Evolutionary conservation across 2,888 invertebrate species (phyloP), one percentile per base, ranked within the genome.

Genomic region (Rapana venosa): DNA sequence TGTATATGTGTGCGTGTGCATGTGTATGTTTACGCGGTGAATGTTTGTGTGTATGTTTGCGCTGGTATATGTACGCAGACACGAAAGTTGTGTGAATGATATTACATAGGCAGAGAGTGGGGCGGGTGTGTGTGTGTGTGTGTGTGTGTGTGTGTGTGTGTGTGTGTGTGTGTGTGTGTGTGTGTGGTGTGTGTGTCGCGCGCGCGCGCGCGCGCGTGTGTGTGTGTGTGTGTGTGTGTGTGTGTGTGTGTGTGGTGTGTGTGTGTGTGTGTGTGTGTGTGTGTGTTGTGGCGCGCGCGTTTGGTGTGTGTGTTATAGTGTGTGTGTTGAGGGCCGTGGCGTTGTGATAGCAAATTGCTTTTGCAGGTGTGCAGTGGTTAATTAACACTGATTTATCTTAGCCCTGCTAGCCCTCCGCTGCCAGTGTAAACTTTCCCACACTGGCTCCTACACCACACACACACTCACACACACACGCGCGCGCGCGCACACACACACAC

Each of bases 121-220:
- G 47, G 47, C 47, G 47, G 47, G 2, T 47, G 2, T 47, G n/a
- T 30, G 15, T 74, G 30, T 74, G 74, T 74, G 70, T 70, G 70
- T 70, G 70, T 70, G 70, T 70, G 70, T 70, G 70, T 70, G 70
- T 70, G 70, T 70, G 70, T 70, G 70, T 70, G 70, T 70, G 70
- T 66, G 70, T 70, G 70, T 70, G 20, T 70, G 70, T 70, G 70
- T 17, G 70, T 70, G 70, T 70, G 26, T 17, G 70, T 20, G 70
- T n/a, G n/a, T n/a, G n/a, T n/a, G n/a, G n/a, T n/a, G n/a, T n/a
- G n/a, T n/a, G n/a, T n/a, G n/a, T n/a, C n/a, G n/a, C n/a, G n/a
- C n/a, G n/a, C n/a, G n/a, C n/a, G n/a, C n/a, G n/a, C n/a, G n/a
- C n/a, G n/a, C 26, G 70, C 0, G 70, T 26, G 70, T 20, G 70